A percentile compares a stretch with the other conserved stretches of the same genome.
phyloP scores from a whole-genome alignment of 1,140 invertebrate species.

The Scaptodrosophila lebanonensis region DNA sequence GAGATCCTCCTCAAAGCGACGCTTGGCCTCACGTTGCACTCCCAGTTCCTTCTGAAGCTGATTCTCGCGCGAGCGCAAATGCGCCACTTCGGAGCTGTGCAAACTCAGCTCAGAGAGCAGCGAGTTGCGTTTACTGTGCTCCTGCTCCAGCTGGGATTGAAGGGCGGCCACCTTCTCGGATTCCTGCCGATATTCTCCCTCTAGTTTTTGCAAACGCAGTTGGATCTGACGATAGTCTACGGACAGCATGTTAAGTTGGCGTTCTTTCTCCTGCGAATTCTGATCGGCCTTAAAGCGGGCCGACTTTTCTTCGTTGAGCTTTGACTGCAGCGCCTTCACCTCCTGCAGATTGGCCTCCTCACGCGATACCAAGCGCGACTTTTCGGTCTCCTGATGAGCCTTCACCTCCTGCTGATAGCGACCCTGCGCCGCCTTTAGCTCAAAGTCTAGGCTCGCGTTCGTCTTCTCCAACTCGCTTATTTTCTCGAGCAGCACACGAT shows the following conservation, averaged over 20 bases:
- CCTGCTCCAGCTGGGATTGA: constrained; percentile 91
- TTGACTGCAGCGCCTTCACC: constrained; percentile 90
- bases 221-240: constrained; percentile 96
- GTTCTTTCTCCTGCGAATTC: constrained; percentile 91
- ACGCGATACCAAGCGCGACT: constrained; percentile 87
- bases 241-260: constrained; percentile 94
- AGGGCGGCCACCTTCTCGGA: constrained; percentile 90
- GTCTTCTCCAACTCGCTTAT: constrained; percentile 93
- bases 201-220: constrained; percentile 91
- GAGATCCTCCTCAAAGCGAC: constrained; percentile 87
- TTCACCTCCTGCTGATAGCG: constrained; percentile 93
- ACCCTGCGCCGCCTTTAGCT: constrained; percentile 90
- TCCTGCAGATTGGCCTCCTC: constrained; percentile 94
- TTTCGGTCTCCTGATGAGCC: constrained; percentile 93
- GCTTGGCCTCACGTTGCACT: constrained; percentile 84
- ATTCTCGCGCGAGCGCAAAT: constrained; percentile 86
- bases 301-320: constrained; percentile 93
- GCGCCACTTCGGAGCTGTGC: constrained; percentile 84
- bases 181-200: constrained; percentile 91
- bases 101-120: constrained; percentile 86
- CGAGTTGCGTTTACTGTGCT: constrained; percentile 84
- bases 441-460: constrained; percentile 89
- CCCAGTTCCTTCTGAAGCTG: constrained; percentile 85
- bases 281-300: constrained; percentile 89
- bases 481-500: constrained; percentile 86